Evolutionary conservation across 2,797 vertebrate species (phyloP), one percentile per base, ranked within the genome.

Genomic region (Astyanax mexicanus): DNA sequence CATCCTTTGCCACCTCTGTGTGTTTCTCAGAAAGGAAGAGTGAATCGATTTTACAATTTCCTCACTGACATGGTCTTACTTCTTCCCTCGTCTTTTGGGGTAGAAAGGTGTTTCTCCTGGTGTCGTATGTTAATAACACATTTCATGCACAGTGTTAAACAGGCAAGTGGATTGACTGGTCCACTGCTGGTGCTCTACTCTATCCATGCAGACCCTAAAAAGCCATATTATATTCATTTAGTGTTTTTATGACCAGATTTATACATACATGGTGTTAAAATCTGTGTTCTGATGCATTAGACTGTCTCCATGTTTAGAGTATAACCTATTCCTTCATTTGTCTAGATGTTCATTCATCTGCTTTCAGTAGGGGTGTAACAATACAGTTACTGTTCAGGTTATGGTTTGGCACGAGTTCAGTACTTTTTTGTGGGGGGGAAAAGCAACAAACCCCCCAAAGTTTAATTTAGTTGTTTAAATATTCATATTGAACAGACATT

Each of bases 21-120:
- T 79, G 68, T 74, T 75, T 74, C 61, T 65, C 65, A 60, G 80
- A 69, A 75, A 84, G 71, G 29, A 32, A 74, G 74, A 79, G 79
- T 81, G 60, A 66, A 67, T 54, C 11, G 69, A 17, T 37, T 49
- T 10, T 60, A 60, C n/a, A 8, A 8, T 72, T 74, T 65, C 13
- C 15, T 61, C 58, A 55, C 40, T 49, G 38, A 51, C 54, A 57
- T 70, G 40, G n/a, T 29, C 42, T 61, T 42, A 6, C 17, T 57
- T 70, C 40, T 5, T 32, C 29, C 2, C 5, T 7, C 10, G 5
- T 9, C 65, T 3, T 13, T 78, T 74, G 55, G 32, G n/a, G n/a
- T n/a, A 15, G 27, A 49, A 51, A 35, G n/a, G 6, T 21, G 13
- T 12, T 72, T 11, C 6, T 9, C 23, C 37, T 27, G 37, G 23